Base-by-base conservation (phyloP, 2,113 vertebrate genomes). In the Actenoides hombroni region DNA sequence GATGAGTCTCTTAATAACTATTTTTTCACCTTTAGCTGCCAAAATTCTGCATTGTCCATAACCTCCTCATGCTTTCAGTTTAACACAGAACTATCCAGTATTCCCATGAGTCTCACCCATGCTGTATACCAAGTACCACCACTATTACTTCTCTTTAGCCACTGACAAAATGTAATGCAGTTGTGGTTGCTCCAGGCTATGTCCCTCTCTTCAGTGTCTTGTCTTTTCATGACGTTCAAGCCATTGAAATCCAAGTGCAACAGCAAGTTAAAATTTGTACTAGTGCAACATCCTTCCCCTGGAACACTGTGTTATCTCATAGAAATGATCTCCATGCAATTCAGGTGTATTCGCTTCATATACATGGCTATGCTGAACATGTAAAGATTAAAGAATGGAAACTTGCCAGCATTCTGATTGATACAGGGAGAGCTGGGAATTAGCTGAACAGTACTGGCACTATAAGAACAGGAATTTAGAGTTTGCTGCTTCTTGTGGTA, bases 301-400 rank as follows among this genome's bases (percentile, higher is more conserved):
- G n/a, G 59, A 81, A 60, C 46, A 19, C 35, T 70, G 67, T 73
- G 33, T 80, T 94, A 48, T 69, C 59, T 60, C 35, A 53, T 61
- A 29, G 40, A 53, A 80, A 26, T 33, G 4, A 6, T 19, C 33
- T 74, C 20, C 37, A 4, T 48, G 29, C 8, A 6, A 0, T 80
- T 90, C 33, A 0, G 1, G 14, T 86, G 51, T 63, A 75, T 64
- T 77, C 1, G 0, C 10, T 6, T 93, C 23, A 10, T 49, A 9
- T 8, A 6, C 0, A 0, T 42, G 61, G 21, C 74, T 70, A 0
- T 64, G 13, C 37, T 48, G 63, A 68, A 33, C 1, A 0, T 48
- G 35, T 57, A 65, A 60, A 13, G 68, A 26, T 48, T 53, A 39
- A 39, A 10, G 39, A 46, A 26, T 64, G 83, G 80, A 81, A 88